These are phyloP conservation scores for Agrilus mali DNA, from an alignment of 2,888 invertebrate genomes.

Conservation along the genomic window DNA sequence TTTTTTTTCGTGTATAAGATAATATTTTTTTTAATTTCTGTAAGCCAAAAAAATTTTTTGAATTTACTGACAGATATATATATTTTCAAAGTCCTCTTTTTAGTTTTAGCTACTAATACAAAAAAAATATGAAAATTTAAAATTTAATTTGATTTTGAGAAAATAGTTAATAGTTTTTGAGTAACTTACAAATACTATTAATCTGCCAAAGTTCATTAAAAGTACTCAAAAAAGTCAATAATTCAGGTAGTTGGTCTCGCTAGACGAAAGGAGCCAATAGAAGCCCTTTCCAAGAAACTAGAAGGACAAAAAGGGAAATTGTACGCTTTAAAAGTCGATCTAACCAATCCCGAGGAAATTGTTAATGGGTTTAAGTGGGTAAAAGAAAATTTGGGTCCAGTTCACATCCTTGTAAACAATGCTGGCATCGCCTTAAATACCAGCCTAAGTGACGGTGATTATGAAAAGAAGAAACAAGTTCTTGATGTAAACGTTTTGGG, in stretches of 20 bases:
- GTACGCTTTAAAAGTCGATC: conserved; percentile 12
- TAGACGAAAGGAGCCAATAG: conserved; percentile 10
- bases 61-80: no score
- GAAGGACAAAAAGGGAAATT: conserved; percentile 10
- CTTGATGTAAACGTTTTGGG: conserved; percentile 13
- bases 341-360: conserved; percentile 16
- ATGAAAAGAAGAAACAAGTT: conserved; percentile 10
- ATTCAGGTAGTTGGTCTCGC: conserved; percentile 14
- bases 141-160: no score
- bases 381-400: conserved; percentile 14
- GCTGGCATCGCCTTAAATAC: conserved; percentile 12
- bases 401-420: conserved; percentile 17
- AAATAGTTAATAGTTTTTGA: no score
- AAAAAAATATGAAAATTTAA: no score
- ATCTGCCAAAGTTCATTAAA: no score
- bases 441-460: conserved; percentile 10
- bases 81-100: no score
- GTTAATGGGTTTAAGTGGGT: conserved; percentile 14
- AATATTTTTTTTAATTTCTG: no score
- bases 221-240: background rate
- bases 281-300: conserved; percentile 9
- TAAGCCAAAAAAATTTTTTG: no score
- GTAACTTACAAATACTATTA: no score
- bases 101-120: no score
- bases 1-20: no score